phyloP scores from a whole-genome alignment of 2,797 vertebrate species.

The Onychomys torridus region DNA sequence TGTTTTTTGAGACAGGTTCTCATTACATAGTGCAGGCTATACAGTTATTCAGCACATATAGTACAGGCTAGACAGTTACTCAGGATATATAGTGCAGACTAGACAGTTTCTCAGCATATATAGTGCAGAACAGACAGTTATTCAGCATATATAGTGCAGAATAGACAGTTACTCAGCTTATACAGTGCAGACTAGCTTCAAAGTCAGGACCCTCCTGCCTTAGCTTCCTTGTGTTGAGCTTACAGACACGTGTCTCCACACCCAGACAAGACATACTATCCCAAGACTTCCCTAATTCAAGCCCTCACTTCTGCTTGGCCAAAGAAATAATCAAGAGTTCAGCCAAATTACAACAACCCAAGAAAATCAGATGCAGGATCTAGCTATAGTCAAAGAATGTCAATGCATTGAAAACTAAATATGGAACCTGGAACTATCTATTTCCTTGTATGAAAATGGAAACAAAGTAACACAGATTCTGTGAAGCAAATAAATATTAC shows the following conservation, averaged over 20 bases:
- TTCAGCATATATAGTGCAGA: neutral
- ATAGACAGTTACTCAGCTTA: neutral
- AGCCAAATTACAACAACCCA: neutral
- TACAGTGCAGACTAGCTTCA: neutral
- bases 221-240: neutral
- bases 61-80: neutral
- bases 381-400: neutral
- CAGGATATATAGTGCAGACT: neutral
- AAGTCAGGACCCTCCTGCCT: neutral
- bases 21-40: neutral
- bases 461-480: neutral
- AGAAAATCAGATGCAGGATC: neutral
- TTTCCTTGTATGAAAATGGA: neutral
- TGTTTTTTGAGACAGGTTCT: neutral
- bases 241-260: neutral
- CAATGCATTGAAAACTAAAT: neutral
- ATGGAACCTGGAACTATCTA: neutral
- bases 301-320: neutral
- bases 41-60: neutral
- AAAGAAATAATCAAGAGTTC: neutral
- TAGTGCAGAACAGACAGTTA: no score
- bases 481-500: neutral
- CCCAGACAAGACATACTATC: neutral
- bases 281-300: neutral
- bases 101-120: neutral